These are phyloP conservation scores for Sialia sialis DNA, from an alignment of 2,113 vertebrate species.

Conservation along the genomic window DNA sequence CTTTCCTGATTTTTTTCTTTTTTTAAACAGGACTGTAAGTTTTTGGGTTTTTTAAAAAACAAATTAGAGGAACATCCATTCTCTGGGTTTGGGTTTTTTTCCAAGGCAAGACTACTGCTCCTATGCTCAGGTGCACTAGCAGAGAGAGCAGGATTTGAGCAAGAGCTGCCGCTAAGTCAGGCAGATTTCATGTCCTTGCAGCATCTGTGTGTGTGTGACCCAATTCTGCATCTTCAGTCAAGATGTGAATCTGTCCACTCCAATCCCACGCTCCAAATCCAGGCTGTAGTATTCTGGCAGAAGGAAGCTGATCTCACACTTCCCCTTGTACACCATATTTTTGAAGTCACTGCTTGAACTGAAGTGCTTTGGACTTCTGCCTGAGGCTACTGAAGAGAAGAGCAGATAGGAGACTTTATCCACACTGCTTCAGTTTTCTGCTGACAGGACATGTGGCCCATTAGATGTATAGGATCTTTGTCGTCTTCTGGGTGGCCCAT, in stretches of 20 bases:
- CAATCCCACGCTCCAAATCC: not conserved
- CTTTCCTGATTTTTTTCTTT: not conserved
- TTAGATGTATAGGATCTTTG: not conserved
- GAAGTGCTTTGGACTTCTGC: constrained; percentile 19
- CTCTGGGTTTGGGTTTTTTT: not conserved
- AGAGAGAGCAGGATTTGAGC: not conserved
- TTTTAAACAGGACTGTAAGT: not conserved
- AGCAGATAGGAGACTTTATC: constrained; percentile 6
- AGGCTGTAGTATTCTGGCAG: not conserved
- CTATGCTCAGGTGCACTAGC: not conserved
- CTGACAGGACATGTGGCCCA: not conserved
- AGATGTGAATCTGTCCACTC: not conserved
- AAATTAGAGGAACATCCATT: not conserved
- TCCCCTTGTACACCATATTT: not conserved
- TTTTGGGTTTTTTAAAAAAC: rapidly evolving
- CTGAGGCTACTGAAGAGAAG: constrained; percentile 6
- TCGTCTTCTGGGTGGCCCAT: constrained; percentile 24
- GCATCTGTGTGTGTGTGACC: not conserved
- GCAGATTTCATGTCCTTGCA: not conserved
- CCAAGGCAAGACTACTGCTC: not conserved
- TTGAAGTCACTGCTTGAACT: not conserved
- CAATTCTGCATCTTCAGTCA: not conserved
- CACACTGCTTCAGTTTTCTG: not conserved
- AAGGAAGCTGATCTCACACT: not conserved
- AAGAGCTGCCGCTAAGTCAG: not conserved